Conservation (phyloP, 2,888 invertebrate genomes). For the Eulithis testata region DNA sequence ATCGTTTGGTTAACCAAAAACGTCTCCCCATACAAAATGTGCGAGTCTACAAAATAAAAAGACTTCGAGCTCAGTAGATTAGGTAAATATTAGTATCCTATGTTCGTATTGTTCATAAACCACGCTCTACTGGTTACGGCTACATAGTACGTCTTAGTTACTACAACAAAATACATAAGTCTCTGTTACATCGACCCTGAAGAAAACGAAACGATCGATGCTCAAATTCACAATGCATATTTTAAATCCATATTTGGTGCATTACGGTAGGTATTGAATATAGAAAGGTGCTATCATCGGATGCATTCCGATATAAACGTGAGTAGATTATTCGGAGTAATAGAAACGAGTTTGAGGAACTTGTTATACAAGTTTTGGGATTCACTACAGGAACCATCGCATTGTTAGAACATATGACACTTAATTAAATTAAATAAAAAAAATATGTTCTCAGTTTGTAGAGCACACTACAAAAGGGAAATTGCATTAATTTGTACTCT, state of each 20-base stretch:
- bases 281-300: constrained; percentile 58
- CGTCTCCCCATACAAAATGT: no score
- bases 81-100: constrained; percentile 6
- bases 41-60: not conserved
- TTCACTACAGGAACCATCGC: not conserved
- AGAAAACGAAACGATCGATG: constrained; percentile 54
- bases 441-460: no score
- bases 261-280: constrained; percentile 51
- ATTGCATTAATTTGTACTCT: no score
- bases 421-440: not conserved
- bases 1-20: no score
- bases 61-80: constrained; percentile 1
- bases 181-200: constrained; percentile 63
- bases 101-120: constrained; percentile 31
- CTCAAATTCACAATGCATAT: constrained; percentile 54
- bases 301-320: constrained; percentile 55
- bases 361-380: constrained; percentile 1
- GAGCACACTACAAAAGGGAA: no score
- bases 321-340: constrained; percentile 44
- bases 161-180: constrained; percentile 27
- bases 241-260: constrained; percentile 60
- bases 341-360: constrained; percentile 35
- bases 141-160: constrained; percentile 9
- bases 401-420: not conserved
- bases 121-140: constrained; percentile 53